Evolutionary conservation across 2,888 invertebrate species (phyloP), one percentile per base, ranked within the genome.

Genomic region (Aphodius sticticus): DNA sequence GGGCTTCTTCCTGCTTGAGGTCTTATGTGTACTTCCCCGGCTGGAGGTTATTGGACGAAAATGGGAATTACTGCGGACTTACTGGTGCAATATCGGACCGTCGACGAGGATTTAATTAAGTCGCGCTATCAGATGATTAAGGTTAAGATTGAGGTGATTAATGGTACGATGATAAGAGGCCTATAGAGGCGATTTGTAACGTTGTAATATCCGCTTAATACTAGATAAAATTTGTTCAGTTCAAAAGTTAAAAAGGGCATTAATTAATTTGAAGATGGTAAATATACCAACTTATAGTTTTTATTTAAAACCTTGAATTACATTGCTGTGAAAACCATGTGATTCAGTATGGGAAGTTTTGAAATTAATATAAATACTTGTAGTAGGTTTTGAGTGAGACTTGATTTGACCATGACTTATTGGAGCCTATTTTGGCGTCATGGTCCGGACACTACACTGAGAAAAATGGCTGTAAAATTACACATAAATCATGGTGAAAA

Each of bases 11-110:
- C 53, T 53, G 53, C 53, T 53, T 26, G 12, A 7, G 53, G 53
- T 53, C 53, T 53, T 53, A 53, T 53, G 53, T 53, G 53, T 53
- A 53, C 53, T 53, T 53, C 53, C 53, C 12, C 6, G 7, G 53
- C 53, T 53, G 53, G 9, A 53, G 53, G 12, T 53, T 53, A 53
- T 53, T 12, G 53, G 53, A 53, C 53, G 53, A 53, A 53, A 53
- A 53, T 53, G 53, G 53, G 53, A 53, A 53, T 53, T 53, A 53
- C 53, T 53, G 53, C 53, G 53, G 53, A 53, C 53, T 53, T 53
- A 53, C 53, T 53, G 53, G 53, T 53, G 53, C 53, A 53, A 53
- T 53, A 53, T 53, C 12, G 53, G 53, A 7, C 53, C 53, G 53
- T 2, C 12, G 12, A 53, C 7, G 53, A 1, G 53, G 12, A 53